Evolutionary conservation across 2,797 vertebrate species (phyloP), one percentile per base, ranked within the genome.

Genomic region (Rachycentron canadum): DNA sequence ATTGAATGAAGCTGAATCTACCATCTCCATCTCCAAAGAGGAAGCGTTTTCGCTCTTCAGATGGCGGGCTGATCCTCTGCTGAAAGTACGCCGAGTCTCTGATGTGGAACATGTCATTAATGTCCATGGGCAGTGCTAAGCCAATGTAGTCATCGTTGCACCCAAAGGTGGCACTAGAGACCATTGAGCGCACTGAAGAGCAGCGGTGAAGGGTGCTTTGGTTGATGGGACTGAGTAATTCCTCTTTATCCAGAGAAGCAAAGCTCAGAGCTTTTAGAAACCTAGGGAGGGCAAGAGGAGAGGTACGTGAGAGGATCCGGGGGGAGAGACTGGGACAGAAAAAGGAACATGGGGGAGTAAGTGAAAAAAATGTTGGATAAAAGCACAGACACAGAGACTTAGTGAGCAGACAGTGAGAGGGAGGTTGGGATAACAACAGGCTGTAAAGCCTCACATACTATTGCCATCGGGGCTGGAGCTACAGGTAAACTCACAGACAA

Each of bases 261-360:
- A 99, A 99, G 93, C 98, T 99, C 92, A 99, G 95, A 79, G 98
- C 98, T 95, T 99, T 99, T 93, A 99, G 95, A 85, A 99, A 99
- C 95, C 98, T 99, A 93, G 76, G 86, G 71, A 89, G 85, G 85
- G 82, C 76, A 62, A 93, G 69, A 91, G 85, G 89, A 93, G 86
- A 92, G 88, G 89, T 71, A 55, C 69, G 60, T 88, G 89, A 92
- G 82, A 92, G 85, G 89, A 88, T 82, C 73, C 64, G 83, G 83
- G 90, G 88, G 67, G 91, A 90, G 86, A 90, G 90, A 60, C 86
- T 89, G 86, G 88, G 86, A 73, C 28, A 65, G 84, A 73, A 53
- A 68, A 66, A 73, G 85, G 89, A 86, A 50, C 67, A 73, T 14
- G 47, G 81, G 81, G 82, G 74, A 87, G 50, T 47, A 69, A 81